These are phyloP conservation scores for Enoplosus armatus DNA, from an alignment of 2,797 vertebrate genomes.

Conservation along the genomic window DNA sequence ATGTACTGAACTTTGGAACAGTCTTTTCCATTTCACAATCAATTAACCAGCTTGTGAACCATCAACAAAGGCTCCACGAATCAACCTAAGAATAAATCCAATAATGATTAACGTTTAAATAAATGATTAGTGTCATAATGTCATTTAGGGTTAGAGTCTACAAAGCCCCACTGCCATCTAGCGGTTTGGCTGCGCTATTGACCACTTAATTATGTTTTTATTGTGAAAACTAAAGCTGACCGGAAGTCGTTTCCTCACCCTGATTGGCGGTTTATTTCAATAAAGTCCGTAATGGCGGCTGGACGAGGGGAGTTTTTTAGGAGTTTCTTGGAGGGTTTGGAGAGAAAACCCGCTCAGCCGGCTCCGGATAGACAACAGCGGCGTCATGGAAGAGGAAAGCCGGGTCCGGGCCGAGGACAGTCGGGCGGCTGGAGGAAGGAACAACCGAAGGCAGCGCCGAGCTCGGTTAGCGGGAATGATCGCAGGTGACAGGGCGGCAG, in stretches of 20 bases:
- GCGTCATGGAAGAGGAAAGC: too few species aligned
- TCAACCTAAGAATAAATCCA: background rate
- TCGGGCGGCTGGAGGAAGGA: accelerated
- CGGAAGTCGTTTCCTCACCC: background rate
- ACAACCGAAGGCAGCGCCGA: accelerated
- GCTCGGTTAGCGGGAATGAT: background rate
- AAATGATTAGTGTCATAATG: too few species aligned
- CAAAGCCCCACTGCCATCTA: slow-evolving; percentile 14
- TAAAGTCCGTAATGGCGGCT: slow-evolving; percentile 43
- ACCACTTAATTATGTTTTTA: background rate
- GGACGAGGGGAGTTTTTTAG: slow-evolving; percentile 51
- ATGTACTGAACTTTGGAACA: background rate
- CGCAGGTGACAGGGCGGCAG: slow-evolving; percentile 19
- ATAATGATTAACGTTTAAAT: too few species aligned
- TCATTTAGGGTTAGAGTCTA: too few species aligned
- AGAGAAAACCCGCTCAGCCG: background rate
- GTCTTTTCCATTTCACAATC: background rate
- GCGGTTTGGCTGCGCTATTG: background rate
- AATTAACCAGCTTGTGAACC: background rate
- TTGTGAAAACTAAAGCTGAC: background rate
- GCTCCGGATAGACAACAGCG: too few species aligned
- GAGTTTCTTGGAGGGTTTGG: slow-evolving; percentile 39
- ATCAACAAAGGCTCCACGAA: background rate
- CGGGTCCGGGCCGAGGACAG: background rate
- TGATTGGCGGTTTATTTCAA: background rate